Percentiles rank a stretch among this genome's conserved stretches.
Evolutionary conservation across 1,140 invertebrate species (phyloP).

Genomic region (Solenopsis invicta): DNA sequence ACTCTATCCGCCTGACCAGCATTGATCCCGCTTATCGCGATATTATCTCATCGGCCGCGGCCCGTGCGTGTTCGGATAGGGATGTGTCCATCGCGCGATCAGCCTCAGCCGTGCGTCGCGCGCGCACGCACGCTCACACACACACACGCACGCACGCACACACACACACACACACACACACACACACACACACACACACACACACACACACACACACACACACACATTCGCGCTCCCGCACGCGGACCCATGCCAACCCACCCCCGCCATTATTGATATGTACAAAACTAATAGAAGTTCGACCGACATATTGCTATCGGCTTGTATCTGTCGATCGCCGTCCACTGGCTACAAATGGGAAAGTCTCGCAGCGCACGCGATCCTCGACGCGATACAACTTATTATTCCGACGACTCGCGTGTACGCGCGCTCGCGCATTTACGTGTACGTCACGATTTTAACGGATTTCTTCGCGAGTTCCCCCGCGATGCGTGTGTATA

Average conservation of each 20-base stretch:
- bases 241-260: not conserved
- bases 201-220: too few relatives aligned
- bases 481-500: not conserved
- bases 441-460: conserved; percentile 44
- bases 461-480: conserved; percentile 37
- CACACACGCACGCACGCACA: too few relatives aligned
- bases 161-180: too few relatives aligned
- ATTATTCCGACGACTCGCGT: conserved; percentile 66
- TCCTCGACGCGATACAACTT: conserved; percentile 65
- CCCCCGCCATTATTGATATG: conserved; percentile 72
- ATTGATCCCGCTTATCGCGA: conserved; percentile 69
- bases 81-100: conserved; percentile 66
- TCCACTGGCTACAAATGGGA: conserved; percentile 76
- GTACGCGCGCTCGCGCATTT: conserved; percentile 23
- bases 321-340: conserved; percentile 77
- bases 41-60: conserved; percentile 73
- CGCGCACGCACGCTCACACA: too few relatives aligned
- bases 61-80: conserved; percentile 73
- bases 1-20: conserved; percentile 47
- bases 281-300: conserved; percentile 77
- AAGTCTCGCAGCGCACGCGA: conserved; percentile 81
- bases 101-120: conserved; percentile 23
- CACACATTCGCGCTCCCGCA: not conserved
- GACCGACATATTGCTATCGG: conserved; percentile 76
- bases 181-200: too few relatives aligned